These are phyloP conservation scores for Diplosoma virens DNA, from an alignment of 23 tunicate species.

Conservation along the genomic window DNA sequence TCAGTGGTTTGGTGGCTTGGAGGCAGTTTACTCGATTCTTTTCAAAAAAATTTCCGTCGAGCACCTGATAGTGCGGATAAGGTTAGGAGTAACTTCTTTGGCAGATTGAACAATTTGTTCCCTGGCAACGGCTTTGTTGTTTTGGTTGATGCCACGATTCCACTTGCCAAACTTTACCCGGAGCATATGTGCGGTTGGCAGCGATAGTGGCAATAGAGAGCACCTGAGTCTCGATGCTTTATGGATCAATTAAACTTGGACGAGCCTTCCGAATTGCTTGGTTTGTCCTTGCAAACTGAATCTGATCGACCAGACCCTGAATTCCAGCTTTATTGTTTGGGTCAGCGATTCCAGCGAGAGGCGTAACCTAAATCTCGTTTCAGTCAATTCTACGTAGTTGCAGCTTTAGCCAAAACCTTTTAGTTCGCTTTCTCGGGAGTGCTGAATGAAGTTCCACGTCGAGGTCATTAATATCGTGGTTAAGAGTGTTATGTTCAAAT, in stretches of 20 bases:
- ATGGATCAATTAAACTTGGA: slow-evolving; percentile 86
- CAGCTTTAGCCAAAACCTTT: slow-evolving; percentile 89
- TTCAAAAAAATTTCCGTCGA: slow-evolving; percentile 91
- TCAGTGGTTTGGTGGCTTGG: slow-evolving; percentile 84
- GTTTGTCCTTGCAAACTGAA: slow-evolving; percentile 90
- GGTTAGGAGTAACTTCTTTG: slow-evolving; percentile 94
- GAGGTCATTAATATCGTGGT: too few species aligned
- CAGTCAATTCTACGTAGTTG: slow-evolving; percentile 77
- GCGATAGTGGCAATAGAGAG: slow-evolving; percentile 95
- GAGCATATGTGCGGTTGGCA: slow-evolving; percentile 93
- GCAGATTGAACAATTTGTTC: slow-evolving; percentile 96
- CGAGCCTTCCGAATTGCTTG: slow-evolving; percentile 95
- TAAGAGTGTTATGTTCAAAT: too few species aligned
- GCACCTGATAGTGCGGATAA: slow-evolving; percentile 84
- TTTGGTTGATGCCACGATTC: slow-evolving; percentile 91
- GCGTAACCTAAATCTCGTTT: slow-evolving; percentile 81
- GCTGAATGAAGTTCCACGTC: slow-evolving; percentile 93
- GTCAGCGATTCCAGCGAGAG: slow-evolving; percentile 93
- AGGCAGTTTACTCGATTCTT: slow-evolving; percentile 80
- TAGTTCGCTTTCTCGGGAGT: slow-evolving; percentile 81
- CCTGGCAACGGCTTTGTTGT: slow-evolving; percentile 85
- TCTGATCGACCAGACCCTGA: slow-evolving; percentile 92
- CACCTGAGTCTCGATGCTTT: slow-evolving; percentile 88
- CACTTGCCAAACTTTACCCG: slow-evolving; percentile 87
- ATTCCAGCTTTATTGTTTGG: slow-evolving; percentile 95